These are phyloP conservation scores for Galaxias olidus DNA, from an alignment of 2,797 vertebrate genomes.

Conservation along the genomic window DNA sequence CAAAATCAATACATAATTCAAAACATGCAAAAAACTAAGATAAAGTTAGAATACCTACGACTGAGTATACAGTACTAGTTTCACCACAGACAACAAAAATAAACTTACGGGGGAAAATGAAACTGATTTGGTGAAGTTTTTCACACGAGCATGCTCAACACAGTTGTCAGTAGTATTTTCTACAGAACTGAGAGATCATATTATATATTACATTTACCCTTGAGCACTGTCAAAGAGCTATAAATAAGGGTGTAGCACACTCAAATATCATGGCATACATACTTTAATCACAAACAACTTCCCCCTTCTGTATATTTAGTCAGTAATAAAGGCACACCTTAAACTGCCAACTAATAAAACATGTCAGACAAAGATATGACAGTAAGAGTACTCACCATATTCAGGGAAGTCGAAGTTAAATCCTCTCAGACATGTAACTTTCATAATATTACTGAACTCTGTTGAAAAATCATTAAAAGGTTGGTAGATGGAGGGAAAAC, in stretches of 20 bases:
- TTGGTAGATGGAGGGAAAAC: constrained; percentile 65
- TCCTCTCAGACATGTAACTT: constrained; percentile 99
- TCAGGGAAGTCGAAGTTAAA: constrained; percentile 99
- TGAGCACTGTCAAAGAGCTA: constrained; percentile 74
- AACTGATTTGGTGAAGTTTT: constrained; percentile 74
- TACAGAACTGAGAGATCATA: constrained; percentile 61
- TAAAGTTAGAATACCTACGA: constrained; percentile 24
- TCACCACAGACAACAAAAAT: constrained; percentile 49
- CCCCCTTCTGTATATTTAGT: constrained; percentile 63
- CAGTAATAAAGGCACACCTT: constrained; percentile 70
- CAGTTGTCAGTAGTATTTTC: constrained; percentile 45
- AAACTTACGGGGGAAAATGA: constrained; percentile 72
- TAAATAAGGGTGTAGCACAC: constrained; percentile 80
- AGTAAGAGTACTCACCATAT: constrained; percentile 91
- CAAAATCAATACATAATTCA: not conserved
- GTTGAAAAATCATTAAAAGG: constrained; percentile 81
- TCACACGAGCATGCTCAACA: constrained; percentile 51
- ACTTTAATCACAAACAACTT: constrained; percentile 73
- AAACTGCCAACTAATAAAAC: constrained; percentile 67
- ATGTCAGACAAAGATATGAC: constrained; percentile 42
- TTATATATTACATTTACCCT: constrained; percentile 76
- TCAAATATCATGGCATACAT: constrained; percentile 55
- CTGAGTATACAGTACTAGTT: constrained; percentile 34
- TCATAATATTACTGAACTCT: constrained; percentile 93
- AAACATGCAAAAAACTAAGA: constrained; percentile 15